phyloP scores from a whole-genome alignment of 2,888 invertebrate species.

The Nemotelus pantherinus region DNA sequence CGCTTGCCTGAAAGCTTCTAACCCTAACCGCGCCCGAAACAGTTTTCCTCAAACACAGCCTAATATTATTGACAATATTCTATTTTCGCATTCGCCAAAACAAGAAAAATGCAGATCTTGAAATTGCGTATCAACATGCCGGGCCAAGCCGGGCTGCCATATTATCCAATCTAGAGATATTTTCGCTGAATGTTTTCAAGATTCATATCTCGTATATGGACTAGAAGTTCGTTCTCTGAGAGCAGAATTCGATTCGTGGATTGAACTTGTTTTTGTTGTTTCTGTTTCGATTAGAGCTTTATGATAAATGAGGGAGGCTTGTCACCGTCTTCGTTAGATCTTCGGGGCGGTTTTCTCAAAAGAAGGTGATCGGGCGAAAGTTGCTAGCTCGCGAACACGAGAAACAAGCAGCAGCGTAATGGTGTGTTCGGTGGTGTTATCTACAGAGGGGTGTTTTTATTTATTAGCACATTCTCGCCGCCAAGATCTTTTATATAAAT shows the following conservation, averaged over 20 bases:
- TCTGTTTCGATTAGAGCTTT: too few species aligned
- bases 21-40: too few species aligned
- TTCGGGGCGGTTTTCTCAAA: background rate
- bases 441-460: constrained; percentile 12
- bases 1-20: too few species aligned
- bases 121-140: background rate
- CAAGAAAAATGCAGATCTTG: background rate
- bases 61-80: background rate
- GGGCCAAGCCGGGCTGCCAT: too few species aligned
- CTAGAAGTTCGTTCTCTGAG: background rate
- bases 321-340: constrained; percentile 3
- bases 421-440: background rate
- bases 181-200: background rate
- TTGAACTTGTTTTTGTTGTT: too few species aligned
- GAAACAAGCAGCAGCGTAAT: background rate
- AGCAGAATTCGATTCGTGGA: too few species aligned
- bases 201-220: background rate
- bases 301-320: constrained; percentile 24
- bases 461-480: constrained; percentile 23
- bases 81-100: constrained; percentile 23
- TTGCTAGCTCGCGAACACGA: background rate
- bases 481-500: constrained; percentile 35
- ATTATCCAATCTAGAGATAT: background rate
- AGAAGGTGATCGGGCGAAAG: background rate
- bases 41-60: background rate